Evolutionary conservation across 2,113 vertebrate species (phyloP), one percentile per base, ranked within the genome.

Genomic region (Stictonetta naevosa): DNA sequence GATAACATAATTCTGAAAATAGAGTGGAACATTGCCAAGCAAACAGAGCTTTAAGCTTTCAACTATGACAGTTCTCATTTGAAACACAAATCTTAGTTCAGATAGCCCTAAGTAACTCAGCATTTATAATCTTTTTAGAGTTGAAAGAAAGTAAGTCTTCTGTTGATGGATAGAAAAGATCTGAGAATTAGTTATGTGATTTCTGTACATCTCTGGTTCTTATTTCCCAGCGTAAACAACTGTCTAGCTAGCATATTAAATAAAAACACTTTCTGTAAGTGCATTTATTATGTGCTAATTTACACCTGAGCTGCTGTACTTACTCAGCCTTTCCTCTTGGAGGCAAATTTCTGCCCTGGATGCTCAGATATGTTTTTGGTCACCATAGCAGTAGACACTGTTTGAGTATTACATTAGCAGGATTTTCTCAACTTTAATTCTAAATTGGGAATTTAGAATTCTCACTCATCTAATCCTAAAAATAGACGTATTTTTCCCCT

Each of bases 71-170:
- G 73, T 29, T 86, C 88, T 83, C 69, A 64, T 86, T 80, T 69
- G 86, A 93, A 96, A 93, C 31, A 38, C 86, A 92, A 90, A 93
- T 64, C 38, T 58, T 19, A 78, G 64, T 73, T 92, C 76, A 62
- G 60, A 84, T 26, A 86, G 78, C 69, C 36, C 64, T 13, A 48
- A 88, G 90, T 67, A 93, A 75, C 62, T 59, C 62, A 46, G 81
- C 67, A 21, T 80, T 85, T 78, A 46, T 71, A 55, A 81, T 76
- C 60, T 40, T 63, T 62, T 56, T 40, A 42, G 25, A 71, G 68
- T 31, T 81, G 48, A 75, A 81, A 67, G 48, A 75, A 81, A 67
- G 29, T 10, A 59, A 33, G 48, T 50, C 68, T 92, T 56, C 52
- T 59, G 25, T 3, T 74, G 76, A 44, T 48, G 73, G 85, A 74